Base-by-base conservation (phyloP, 2,113 vertebrate genomes). In the Erythrolamprus reginae region DNA sequence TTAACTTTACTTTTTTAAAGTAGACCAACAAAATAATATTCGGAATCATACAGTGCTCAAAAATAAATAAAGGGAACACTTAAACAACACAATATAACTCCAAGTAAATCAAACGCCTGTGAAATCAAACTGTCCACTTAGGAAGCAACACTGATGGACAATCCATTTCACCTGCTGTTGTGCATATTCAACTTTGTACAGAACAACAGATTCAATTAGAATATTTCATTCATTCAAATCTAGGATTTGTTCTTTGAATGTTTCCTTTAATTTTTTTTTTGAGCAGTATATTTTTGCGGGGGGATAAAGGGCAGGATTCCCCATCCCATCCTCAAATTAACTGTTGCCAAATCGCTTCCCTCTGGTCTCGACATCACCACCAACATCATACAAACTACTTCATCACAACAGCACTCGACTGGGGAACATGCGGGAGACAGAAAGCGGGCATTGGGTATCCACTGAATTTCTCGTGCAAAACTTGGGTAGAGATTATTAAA, bases 371-470 rank as follows among this genome's bases (percentile, higher is more conserved):
- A 94, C 85, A 89, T 95, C 94, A 95, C 0, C 87, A 93, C 94
- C 96, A 95, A 95, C 86, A 58, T 10, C 56, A 28, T 23, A 58
- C 56, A 58, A 58, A 58, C 56, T 58, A 1, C 82, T 88, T 95
- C 93, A 95, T 0, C 88, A 93, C 94, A 96, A 95, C 85, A 97
- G 93, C 95, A 94, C 96, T 96, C 95, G 95, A 94, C 94, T 95
- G 93, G 65, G 65, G 93, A 95, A 94, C 91, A 94, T 87, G 94
- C 88, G 86, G 33, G 93, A 95, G 96, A 91, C 94, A 95, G 94
- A 96, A 95, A 95, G 92, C 93, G 93, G 58, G 92, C 90, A 93
- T 94, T 95, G 95, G 93, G 94, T 92, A 93, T 91, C 93, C 94
- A 92, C 94, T 93, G 94, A 93, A 50, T 26, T 24, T 91, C 92